phyloP scores from a whole-genome alignment of 2,888 invertebrate genomes.

The Ctenicera cuprea region DNA sequence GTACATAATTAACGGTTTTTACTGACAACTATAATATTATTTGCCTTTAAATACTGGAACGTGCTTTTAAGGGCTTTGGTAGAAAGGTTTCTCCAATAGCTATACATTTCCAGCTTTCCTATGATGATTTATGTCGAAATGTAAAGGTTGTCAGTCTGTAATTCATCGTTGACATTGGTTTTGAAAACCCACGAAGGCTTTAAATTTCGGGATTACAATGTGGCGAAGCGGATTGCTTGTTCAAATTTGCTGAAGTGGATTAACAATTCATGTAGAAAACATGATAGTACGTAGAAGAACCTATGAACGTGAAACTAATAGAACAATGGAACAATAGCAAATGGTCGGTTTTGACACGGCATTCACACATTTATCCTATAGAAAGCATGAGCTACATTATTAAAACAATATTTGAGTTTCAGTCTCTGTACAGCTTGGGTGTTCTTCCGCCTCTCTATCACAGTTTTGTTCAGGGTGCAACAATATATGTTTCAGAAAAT shows the following conservation, averaged over 20 bases:
- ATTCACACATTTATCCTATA: slow-evolving; percentile 37
- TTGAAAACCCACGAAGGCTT: slow-evolving; percentile 13
- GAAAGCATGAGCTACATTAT: slow-evolving; percentile 33
- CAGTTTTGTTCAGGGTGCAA: neutral
- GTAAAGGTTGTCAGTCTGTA: neutral
- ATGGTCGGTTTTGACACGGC: slow-evolving; percentile 34
- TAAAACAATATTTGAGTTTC: slow-evolving; percentile 34
- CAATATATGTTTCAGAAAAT: slow-evolving; percentile 16
- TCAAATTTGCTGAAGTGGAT: slow-evolving; percentile 39
- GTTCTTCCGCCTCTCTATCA: slow-evolving; percentile 23
- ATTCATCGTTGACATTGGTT: slow-evolving; percentile 9
- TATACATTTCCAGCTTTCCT: too few species aligned
- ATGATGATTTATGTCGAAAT: too few species aligned
- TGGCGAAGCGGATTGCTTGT: slow-evolving; percentile 17
- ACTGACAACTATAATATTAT: too few species aligned
- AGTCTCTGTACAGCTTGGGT: slow-evolving; percentile 10
- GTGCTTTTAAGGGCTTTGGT: too few species aligned
- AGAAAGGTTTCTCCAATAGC: too few species aligned
- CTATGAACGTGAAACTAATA: slow-evolving; percentile 33
- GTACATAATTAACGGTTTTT: too few species aligned
- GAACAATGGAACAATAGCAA: slow-evolving; percentile 46
- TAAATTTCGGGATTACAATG: neutral
- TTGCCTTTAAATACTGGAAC: too few species aligned
- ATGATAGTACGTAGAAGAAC: slow-evolving; percentile 34
- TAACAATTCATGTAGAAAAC: slow-evolving; percentile 43